A percentile compares a stretch with the other conserved stretches of the same genome.
phyloP scores from a whole-genome alignment of 2,113 vertebrate species.

The Charadrius vociferus region DNA sequence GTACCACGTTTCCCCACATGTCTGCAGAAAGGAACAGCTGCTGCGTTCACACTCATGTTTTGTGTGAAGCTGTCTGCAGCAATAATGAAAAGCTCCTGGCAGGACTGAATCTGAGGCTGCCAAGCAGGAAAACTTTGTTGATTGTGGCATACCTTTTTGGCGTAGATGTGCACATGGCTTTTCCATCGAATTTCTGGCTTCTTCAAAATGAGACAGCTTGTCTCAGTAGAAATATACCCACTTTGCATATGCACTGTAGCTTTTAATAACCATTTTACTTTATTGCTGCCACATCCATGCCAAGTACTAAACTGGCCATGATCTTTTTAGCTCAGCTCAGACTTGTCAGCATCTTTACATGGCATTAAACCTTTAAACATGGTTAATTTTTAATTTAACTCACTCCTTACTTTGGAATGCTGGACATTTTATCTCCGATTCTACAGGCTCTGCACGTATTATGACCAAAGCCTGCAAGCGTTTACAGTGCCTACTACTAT shows the following conservation, averaged over 20 bases:
- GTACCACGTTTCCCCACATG: neutral
- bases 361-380: neutral
- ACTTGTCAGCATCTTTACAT: neutral
- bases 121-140: constrained; percentile 34
- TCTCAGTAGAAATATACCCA: neutral
- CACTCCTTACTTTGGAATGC: neutral
- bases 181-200: neutral
- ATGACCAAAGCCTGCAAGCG: neutral
- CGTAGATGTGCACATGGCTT: neutral
- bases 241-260: neutral
- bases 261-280: neutral
- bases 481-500: neutral
- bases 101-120: neutral
- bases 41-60: neutral
- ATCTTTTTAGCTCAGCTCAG: neutral
- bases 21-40: neutral
- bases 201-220: neutral
- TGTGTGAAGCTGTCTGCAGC: neutral
- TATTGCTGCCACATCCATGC: neutral
- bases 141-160: constrained; percentile 3
- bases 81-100: neutral
- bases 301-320: neutral
- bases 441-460: neutral
- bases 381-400: neutral
- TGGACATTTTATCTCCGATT: neutral